Percentiles rank a stretch among this genome's conserved stretches.
Evolutionary conservation across 2,113 vertebrate species (phyloP).

Genomic region (Megaleporinus macrocephalus): DNA sequence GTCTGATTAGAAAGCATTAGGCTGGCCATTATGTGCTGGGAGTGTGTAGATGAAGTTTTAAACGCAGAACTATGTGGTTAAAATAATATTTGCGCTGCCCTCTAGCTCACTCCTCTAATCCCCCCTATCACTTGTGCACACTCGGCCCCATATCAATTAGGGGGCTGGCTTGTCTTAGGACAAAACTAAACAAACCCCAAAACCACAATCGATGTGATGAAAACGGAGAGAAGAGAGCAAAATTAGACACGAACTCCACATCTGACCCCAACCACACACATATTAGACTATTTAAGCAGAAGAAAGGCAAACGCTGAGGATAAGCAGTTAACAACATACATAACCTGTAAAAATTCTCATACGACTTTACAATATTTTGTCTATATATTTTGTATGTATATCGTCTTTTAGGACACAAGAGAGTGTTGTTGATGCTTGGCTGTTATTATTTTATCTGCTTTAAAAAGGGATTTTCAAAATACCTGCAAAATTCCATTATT

Average conservation of each 20-base stretch:
- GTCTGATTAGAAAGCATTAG: constrained; percentile 52
- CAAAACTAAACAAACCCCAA: constrained; percentile 49
- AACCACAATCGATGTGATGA: constrained; percentile 27
- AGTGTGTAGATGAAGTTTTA: constrained; percentile 45
- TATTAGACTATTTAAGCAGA: not conserved
- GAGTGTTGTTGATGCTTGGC: not conserved
- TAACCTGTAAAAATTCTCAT: not conserved
- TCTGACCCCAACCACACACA: constrained; percentile 16
- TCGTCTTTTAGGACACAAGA: no score
- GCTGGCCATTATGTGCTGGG: constrained; percentile 29
- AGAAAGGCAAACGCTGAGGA: not conserved
- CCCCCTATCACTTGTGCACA: constrained; percentile 43
- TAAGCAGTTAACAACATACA: not conserved
- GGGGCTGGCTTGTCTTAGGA: constrained; percentile 35
- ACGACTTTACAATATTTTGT: not conserved
- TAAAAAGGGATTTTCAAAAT: not conserved
- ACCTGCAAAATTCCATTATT: no score
- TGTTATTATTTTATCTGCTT: not conserved
- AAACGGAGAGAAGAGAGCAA: constrained; percentile 36
- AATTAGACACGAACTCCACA: constrained; percentile 34
- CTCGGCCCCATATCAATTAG: constrained; percentile 48
- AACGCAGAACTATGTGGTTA: constrained; percentile 54
- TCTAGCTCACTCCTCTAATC: constrained; percentile 55
- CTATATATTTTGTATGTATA: no score
- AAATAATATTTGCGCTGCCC: constrained; percentile 60